Base-by-base conservation (phyloP, 2,113 vertebrate genomes). In the Serilophus lunatus region DNA sequence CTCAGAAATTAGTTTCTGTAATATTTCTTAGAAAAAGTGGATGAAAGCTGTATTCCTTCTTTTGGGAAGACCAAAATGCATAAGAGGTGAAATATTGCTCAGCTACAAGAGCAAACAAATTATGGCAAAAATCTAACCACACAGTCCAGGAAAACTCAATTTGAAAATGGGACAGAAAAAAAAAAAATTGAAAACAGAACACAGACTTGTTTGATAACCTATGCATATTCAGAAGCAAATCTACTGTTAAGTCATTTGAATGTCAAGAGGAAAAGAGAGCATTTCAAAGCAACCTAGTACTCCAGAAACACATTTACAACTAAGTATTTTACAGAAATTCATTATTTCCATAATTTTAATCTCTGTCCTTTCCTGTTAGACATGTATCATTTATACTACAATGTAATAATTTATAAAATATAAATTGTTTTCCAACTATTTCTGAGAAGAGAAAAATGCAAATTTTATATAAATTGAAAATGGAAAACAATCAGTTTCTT, bases 1-100 rank as follows among this genome's bases (percentile, higher is more conserved):
- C 44, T 89, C 90, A 97, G 77, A 97, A 95, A 74, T 49, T 13
- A 85, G 51, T 49, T 90, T 93, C 81, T 57, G 47, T 63, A 91
- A 60, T 44, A 94, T 44, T 71, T 93, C n/a, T 59, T 80, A 79
- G 78, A 64, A 94, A 59, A 93, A 76, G 31, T 33, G 3, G 28
- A 75, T 66, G 65, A 57, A 44, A n/a, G 20, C 20, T 63, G 69
- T 90, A 56, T 44, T 81, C 22, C 38, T 87, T 81, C 45, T 75
- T 93, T 82, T 60, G 44, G 15, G 51, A 86, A 40, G 36, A 63
- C 20, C 51, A 31, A 89, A 77, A 18, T 12, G 10, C 40, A 20
- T 42, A 53, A 64, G 10, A 7, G 78, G 29, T 50, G 47, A 84
- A 33, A 56, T 47, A 81, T 3, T 44, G 33, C 61, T 42, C 74